A percentile compares a stretch with the other conserved stretches of the same genome.
Conservation (phyloP, 2,888 invertebrate genomes). For the Sesamia inferens region DNA sequence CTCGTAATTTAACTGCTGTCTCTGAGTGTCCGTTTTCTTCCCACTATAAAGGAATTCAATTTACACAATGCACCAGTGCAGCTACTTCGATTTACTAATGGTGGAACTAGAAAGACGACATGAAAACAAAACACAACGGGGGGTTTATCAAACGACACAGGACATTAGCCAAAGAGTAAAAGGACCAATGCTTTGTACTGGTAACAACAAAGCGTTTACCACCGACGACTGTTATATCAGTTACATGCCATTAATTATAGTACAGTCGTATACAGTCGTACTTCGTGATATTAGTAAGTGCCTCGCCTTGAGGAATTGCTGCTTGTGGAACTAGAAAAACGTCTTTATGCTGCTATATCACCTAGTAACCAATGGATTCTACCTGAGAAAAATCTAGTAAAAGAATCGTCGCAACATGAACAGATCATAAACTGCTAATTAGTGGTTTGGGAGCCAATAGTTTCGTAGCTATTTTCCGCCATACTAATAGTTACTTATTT, state of each 20-base stretch:
- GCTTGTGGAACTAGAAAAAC: constrained; percentile 54
- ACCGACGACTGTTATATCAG: constrained; percentile 49
- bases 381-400: constrained; percentile 30
- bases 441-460: constrained; percentile 18
- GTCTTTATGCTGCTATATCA: constrained; percentile 30
- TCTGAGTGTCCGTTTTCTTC: constrained; percentile 25
- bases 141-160: constrained; percentile 47
- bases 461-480: constrained; percentile 38
- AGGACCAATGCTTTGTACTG: constrained; percentile 45
- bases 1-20: constrained; percentile 26
- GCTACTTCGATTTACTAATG: constrained; percentile 49
- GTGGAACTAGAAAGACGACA: constrained; percentile 28
- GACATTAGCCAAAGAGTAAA: constrained; percentile 52
- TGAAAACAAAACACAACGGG: constrained; percentile 52
- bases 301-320: constrained; percentile 47
- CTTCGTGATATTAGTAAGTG: constrained; percentile 59
- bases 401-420: constrained; percentile 40
- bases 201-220: constrained; percentile 53
- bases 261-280: constrained; percentile 51
- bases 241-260: constrained; percentile 62
- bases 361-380: constrained; percentile 5
- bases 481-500: constrained; percentile 14
- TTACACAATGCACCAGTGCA: constrained; percentile 21
- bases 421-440: constrained; percentile 25
- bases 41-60: constrained; percentile 26